phyloP scores from a whole-genome alignment of 2,113 vertebrate species.

The Pachyramphus minor region DNA sequence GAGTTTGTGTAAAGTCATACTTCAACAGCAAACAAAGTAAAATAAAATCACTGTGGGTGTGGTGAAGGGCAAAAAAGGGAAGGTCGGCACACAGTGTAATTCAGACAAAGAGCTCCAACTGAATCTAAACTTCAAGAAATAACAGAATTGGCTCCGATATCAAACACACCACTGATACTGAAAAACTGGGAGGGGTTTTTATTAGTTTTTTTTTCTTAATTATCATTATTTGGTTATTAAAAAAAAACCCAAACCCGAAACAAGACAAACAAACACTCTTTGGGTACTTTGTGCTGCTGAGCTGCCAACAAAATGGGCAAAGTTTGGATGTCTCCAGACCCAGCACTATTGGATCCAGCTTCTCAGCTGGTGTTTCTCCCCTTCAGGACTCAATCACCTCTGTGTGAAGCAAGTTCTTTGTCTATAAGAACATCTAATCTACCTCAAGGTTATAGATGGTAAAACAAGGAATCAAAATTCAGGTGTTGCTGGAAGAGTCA shows the following conservation, averaged over 20 bases:
- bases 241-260: neutral
- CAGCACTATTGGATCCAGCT: neutral
- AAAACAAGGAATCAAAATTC: neutral
- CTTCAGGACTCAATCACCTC: neutral
- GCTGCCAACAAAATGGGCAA: accelerated
- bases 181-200: neutral
- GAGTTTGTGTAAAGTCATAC: neutral
- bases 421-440: neutral
- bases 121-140: neutral
- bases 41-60: neutral
- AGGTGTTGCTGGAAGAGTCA: neutral
- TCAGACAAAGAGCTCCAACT: neutral
- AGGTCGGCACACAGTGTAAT: neutral
- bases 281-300: neutral
- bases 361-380: neutral
- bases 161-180: neutral
- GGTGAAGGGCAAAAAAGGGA: neutral
- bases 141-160: neutral
- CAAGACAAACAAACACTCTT: neutral
- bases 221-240: neutral
- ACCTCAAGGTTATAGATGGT: neutral
- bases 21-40: neutral
- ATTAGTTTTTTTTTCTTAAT: neutral
- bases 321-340: neutral
- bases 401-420: neutral